These are phyloP conservation scores for Cygnus atratus DNA, from an alignment of 2,113 vertebrate genomes.

Conservation along the genomic window DNA sequence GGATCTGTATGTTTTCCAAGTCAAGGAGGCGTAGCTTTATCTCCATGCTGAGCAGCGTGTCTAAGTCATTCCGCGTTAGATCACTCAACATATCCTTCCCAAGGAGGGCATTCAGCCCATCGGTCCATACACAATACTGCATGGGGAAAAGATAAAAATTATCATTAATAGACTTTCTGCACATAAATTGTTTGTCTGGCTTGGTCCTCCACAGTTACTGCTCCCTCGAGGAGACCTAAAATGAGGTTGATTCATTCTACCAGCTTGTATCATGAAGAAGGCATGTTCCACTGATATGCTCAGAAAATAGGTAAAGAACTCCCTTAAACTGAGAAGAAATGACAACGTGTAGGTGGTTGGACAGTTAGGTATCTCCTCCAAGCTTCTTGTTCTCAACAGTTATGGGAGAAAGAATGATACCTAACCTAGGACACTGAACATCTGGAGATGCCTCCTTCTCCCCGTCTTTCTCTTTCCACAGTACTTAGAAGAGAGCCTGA, in stretches of 20 bases:
- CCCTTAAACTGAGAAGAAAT: background rate
- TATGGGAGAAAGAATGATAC: background rate
- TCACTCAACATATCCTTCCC: constrained; percentile 99
- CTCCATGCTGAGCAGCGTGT: constrained; percentile 98
- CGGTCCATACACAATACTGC: constrained; percentile 98
- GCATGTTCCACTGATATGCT: background rate
- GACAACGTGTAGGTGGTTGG: background rate
- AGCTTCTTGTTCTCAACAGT: background rate
- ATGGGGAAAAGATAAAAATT: background rate
- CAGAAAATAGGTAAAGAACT: background rate
- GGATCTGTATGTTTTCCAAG: constrained; percentile 98
- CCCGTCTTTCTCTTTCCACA: background rate
- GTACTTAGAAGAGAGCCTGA: background rate
- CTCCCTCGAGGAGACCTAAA: background rate
- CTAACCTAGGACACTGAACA: background rate
- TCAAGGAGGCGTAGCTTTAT: constrained; percentile 98
- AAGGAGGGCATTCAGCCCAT: constrained; percentile 94
- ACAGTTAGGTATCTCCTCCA: background rate
- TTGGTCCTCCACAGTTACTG: background rate
- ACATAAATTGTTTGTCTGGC: background rate
- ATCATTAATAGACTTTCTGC: background rate
- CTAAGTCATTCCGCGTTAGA: constrained; percentile 92
- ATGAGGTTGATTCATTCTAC: background rate
- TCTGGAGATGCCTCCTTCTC: background rate
- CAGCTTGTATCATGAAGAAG: background rate